Percentiles rank a stretch among this genome's conserved stretches.
phyloP scores from a whole-genome alignment of 2,797 vertebrate genomes.

The Cirrhinus molitorella region DNA sequence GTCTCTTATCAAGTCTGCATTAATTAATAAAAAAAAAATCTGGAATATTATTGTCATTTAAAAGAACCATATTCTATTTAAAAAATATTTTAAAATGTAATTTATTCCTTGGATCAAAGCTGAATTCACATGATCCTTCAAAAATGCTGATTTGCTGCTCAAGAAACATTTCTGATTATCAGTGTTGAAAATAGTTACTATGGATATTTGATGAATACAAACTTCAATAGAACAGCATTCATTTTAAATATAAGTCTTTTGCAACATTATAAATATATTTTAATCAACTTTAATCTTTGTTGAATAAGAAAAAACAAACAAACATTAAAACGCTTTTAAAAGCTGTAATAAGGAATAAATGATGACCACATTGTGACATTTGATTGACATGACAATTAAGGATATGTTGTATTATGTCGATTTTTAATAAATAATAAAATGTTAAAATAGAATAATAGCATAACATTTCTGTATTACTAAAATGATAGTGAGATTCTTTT shows the following conservation, averaged over 20 bases:
- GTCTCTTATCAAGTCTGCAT: background rate
- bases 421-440: background rate
- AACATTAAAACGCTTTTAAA: background rate
- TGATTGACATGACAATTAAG: background rate
- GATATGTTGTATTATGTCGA: background rate
- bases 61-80: background rate
- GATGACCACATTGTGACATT: background rate
- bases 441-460: background rate
- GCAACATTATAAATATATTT: background rate
- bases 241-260: background rate
- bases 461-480: background rate
- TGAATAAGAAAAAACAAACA: background rate
- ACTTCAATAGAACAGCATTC: background rate
- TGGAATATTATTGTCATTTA: background rate
- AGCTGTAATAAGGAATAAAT: background rate
- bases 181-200: background rate
- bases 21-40: background rate
- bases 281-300: background rate
- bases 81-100: background rate
- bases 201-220: background rate
- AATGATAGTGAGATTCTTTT: background rate
- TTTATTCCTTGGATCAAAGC: background rate
- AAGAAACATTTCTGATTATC: background rate
- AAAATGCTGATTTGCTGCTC: background rate
- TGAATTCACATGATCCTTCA: background rate